Conservation (phyloP, 2,888 invertebrate genomes). For the Nebria brevicollis region DNA sequence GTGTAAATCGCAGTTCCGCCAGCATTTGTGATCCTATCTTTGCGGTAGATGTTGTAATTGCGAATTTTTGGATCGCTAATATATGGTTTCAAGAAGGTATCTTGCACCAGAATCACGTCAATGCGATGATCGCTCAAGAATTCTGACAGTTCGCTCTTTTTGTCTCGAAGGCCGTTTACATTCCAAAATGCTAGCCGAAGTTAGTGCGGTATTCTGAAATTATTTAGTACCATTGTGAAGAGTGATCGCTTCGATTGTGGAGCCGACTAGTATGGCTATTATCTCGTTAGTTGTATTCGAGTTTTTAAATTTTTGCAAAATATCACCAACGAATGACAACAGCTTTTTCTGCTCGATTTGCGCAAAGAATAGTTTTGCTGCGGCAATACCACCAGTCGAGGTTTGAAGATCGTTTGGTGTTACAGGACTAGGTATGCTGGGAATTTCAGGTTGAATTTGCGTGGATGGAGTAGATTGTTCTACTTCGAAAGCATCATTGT, state of each 20-base stretch:
- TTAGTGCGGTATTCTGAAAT: background rate
- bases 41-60: background rate
- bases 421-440: no score
- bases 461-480: no score
- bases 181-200: background rate
- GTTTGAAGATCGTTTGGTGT: no score
- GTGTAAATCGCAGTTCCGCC: background rate
- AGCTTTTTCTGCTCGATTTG: no score
- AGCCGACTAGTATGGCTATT: no score
- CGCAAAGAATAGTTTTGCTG: no score
- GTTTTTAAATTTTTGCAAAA: background rate
- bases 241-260: background rate
- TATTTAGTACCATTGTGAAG: background rate
- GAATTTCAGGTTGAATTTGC: no score
- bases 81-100: background rate
- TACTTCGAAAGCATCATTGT: no score
- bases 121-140: background rate
- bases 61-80: background rate
- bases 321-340: no score
- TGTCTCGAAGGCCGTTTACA: background rate
- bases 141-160: background rate
- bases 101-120: background rate
- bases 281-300: no score
- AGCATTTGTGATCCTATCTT: background rate
- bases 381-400: no score